Percentiles rank a stretch among this genome's conserved stretches.
These are phyloP conservation scores for Ectropis grisescens DNA, from an alignment of 1,140 invertebrate species.

Conservation along the genomic window DNA sequence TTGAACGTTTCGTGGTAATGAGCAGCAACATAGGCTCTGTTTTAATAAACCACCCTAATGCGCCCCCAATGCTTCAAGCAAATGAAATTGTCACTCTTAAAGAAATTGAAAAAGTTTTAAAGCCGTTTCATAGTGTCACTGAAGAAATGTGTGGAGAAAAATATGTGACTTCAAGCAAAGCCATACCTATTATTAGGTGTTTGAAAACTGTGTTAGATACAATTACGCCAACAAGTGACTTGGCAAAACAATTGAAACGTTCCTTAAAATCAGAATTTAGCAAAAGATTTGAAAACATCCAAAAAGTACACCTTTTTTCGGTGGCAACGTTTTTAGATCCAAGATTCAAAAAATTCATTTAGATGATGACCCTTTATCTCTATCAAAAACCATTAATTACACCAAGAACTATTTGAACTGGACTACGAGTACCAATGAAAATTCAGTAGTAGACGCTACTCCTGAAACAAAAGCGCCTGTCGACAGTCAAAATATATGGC, in stretches of 20 bases:
- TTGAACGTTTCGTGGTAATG: constrained; percentile 17
- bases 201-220: constrained; percentile 8
- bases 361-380: background rate
- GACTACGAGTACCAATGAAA: background rate
- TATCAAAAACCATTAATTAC: constrained; percentile 1
- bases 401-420: background rate
- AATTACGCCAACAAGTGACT: constrained; percentile 10
- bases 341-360: too few relatives aligned
- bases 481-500: constrained; percentile 1
- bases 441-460: background rate
- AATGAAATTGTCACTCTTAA: constrained; percentile 20
- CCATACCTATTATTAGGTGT: constrained; percentile 14
- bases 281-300: constrained; percentile 2
- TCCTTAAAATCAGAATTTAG: background rate
- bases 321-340: constrained; percentile 1
- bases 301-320: constrained; percentile 2
- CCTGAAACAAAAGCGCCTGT: background rate
- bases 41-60: constrained; percentile 21
- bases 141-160: constrained; percentile 15
- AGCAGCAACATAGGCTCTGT: constrained; percentile 14
- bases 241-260: constrained; percentile 7
- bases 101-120: constrained; percentile 16
- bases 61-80: constrained; percentile 21
- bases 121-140: constrained; percentile 15
- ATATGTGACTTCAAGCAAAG: constrained; percentile 18